Percentiles rank a stretch among this genome's conserved stretches.
phyloP scores from a whole-genome alignment of 2,113 vertebrate species.

The Corythornis cristatus region DNA sequence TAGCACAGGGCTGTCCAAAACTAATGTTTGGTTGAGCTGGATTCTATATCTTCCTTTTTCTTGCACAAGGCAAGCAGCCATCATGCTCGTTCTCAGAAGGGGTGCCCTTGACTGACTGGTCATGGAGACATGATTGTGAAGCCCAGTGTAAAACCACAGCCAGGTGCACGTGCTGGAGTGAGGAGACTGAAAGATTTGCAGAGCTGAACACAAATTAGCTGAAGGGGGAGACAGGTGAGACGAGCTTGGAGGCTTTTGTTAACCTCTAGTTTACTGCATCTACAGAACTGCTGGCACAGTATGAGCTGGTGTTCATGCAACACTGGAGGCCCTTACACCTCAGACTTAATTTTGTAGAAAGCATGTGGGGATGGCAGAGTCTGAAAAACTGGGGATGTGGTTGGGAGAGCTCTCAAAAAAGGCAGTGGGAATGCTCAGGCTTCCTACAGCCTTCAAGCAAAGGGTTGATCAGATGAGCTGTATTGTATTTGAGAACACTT shows the following conservation, averaged over 20 bases:
- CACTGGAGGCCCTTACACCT: background rate
- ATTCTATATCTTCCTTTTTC: background rate
- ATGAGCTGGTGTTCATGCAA: background rate
- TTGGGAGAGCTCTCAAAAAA: background rate
- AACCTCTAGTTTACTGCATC: background rate
- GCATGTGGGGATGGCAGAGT: background rate
- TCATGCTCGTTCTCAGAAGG: rapidly evolving
- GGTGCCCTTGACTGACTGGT: background rate
- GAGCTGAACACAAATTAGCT: background rate
- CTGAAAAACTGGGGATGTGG: background rate
- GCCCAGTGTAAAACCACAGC: background rate
- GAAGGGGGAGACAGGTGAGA: background rate
- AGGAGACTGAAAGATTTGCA: background rate
- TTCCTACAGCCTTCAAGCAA: background rate
- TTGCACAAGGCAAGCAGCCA: background rate
- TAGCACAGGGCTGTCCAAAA: background rate
- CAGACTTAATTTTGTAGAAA: background rate
- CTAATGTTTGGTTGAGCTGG: background rate
- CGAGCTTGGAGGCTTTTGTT: background rate
- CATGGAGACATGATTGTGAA: background rate
- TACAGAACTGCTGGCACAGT: background rate
- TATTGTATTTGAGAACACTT: background rate
- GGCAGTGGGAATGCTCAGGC: background rate
- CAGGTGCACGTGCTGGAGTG: background rate
- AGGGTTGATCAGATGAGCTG: background rate